phyloP scores from a whole-genome alignment of 2,888 invertebrate genomes.

The Hypomecis punctinalis region DNA sequence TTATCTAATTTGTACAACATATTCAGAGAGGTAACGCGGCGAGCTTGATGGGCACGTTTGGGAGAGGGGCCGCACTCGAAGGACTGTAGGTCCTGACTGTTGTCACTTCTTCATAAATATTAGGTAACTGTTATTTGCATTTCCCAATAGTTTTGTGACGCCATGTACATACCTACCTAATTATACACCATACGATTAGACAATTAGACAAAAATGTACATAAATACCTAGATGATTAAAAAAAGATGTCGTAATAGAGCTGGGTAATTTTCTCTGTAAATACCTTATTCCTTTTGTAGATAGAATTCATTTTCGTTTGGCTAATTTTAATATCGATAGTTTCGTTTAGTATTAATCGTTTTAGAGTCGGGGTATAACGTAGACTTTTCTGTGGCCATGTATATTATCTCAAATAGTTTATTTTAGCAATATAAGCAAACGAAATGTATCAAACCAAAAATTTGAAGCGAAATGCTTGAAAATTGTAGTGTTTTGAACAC shows the following conservation, averaged over 20 bases:
- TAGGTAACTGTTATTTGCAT: background rate
- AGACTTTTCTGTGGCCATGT: conserved; percentile 77
- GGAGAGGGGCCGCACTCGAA: no score
- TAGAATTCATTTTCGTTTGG: conserved; percentile 45
- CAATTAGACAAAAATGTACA: conserved; percentile 38
- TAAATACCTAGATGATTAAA: conserved; percentile 13
- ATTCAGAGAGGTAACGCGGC: no score
- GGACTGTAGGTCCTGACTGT: no score
- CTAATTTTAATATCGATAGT: conserved; percentile 17
- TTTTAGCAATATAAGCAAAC: conserved; percentile 68
- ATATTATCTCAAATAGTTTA: conserved; percentile 58
- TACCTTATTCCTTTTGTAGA: conserved; percentile 69
- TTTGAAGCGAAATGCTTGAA: conserved; percentile 83
- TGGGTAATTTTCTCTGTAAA: conserved; percentile 55
- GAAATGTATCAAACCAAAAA: conserved; percentile 82
- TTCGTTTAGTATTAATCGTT: conserved; percentile 46
- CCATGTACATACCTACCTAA: conserved; percentile 12
- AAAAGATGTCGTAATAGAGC: conserved; percentile 8
- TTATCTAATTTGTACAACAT: no score
- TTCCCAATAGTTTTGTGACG: conserved; percentile 6
- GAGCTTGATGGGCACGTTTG: no score
- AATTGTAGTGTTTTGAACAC: conserved; percentile 84
- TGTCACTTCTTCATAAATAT: no score
- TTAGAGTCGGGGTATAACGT: conserved; percentile 57
- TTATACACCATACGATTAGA: conserved; percentile 26